Evolutionary conservation across 2,888 invertebrate species (phyloP), one percentile per base, ranked within the genome.

Genomic region (Lysandra coridon): DNA sequence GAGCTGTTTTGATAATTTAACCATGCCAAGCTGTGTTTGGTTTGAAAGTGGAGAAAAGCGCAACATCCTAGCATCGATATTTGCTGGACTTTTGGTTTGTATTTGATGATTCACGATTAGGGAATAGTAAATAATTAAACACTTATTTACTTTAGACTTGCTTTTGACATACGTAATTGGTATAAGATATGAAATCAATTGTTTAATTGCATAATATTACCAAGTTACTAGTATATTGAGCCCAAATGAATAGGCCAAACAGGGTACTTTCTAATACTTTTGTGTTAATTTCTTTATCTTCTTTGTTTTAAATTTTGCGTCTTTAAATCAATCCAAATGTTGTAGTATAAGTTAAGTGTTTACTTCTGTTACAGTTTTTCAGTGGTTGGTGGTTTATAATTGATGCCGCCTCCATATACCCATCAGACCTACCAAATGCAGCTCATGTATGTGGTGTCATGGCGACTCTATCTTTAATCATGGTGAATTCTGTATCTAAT

Each of bases 311-410:
- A 33, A 33, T 14, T 40, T 30, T 62, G 12, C 62, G 17, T 57
- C 1, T 57, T 53, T 57, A 17, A 14, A 14, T 57, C 17, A 14
- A 57, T 17, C 10, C 6, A 6, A 57, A 10, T 49, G 49, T 49
- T 49, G 12, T 44, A 44, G 44, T 49, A 49, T 49, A 49, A 49
- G 44, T 44, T 53, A 53, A 57, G 57, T 17, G 17, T 17, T 40
- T 74, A 75, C 30, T 60, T 23, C 53, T 80, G 14, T 91, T 92
- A 78, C 87, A 99, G 98, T 99, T 99, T 93, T 99, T 98, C 86
- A 93, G 96, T 84, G 99, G 99, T 78, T 99, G 99, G 99, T 99
- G 99, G 99, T 96, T 99, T 82, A 97, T 99, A 81, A 99, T 99
- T 85, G 99, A 99, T 94, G 98, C 98, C 10, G 97, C 98, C 80